Evolutionary conservation across 1,140 invertebrate species (phyloP), one percentile per base, ranked within the genome.

Genomic region (Brachionus angularis): DNA sequence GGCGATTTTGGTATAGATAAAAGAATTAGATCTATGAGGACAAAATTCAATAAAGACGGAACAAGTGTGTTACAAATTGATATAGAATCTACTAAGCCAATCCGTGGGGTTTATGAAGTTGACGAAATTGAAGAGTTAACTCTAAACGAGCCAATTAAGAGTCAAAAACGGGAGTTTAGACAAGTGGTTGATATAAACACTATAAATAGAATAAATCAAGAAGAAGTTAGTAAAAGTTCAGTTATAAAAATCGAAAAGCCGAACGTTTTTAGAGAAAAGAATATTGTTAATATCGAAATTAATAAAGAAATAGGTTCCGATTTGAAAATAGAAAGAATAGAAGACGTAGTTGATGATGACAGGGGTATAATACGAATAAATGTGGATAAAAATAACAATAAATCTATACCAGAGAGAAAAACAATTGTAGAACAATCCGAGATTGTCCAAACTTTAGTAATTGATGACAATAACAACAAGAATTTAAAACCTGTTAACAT

Each of bases 81-180:
- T n/a, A 67, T 67, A 12, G 62, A 67, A 36, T 47, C 29, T 16
- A 50, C 42, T 33, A 67, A 36, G n/a, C 62, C 42, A 5, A 21
- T 50, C 23, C 33, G 47, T 8, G 62, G 62, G 16, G 42, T 67
- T 0, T 67, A 67, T 10, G 62, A 67, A 50, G 62, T 67, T 31
- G 62, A 67, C 31, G 62, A 67, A 50, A 67, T 67, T 23, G 62
- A 67, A 25, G 62, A 67, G 23, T 14, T 67, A 14, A 67, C 62
- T 18, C 33, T 29, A 21, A 67, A 27, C 42, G 62, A 67, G 23
- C 62, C 62, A 2, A 4, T 55, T 21, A 14, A 31, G 5, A 5
- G 5, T 8, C 7, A 27, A 7, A 2, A 29, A 27, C 23, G 39
- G 2, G 4, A 21, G 0, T 33, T 16, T n/a, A 21, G 62, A 36